These are phyloP conservation scores for Diadema setosum DNA, from an alignment of 35 echinoderm and acorn worm genomes.

Conservation along the genomic window DNA sequence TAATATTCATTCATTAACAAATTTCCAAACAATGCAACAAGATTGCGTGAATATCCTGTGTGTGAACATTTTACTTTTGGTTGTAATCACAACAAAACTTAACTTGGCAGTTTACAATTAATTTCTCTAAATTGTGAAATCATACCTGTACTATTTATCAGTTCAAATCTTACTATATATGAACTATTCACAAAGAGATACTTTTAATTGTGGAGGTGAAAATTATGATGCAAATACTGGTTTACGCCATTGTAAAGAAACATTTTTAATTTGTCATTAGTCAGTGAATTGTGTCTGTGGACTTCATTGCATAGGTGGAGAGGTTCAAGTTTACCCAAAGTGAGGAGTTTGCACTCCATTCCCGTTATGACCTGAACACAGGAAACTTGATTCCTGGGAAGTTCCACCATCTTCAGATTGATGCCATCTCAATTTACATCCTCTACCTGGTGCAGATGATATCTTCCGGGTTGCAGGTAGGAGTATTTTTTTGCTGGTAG, in stretches of 20 bases:
- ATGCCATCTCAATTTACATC: constrained; percentile 77
- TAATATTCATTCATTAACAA: too few species aligned
- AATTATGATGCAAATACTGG: not conserved
- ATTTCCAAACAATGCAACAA: too few species aligned
- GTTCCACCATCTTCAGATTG: constrained; percentile 80
- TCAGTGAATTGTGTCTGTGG: not conserved
- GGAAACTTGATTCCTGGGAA: constrained; percentile 36
- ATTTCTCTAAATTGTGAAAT: too few species aligned
- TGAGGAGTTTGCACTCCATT: constrained; percentile 80
- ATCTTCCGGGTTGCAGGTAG: constrained; percentile 88
- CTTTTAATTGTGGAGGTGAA: too few species aligned
- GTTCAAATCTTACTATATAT: too few species aligned
- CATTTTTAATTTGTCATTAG: not conserved
- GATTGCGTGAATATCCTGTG: too few species aligned
- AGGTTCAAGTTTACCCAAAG: constrained; percentile 78
- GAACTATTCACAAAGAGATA: too few species aligned
- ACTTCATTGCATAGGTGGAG: constrained; percentile 51
- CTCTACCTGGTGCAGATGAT: constrained; percentile 94
- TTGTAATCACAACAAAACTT: too few species aligned
- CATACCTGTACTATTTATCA: too few species aligned
- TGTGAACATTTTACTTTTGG: too few species aligned
- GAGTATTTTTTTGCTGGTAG: not conserved
- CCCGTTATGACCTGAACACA: constrained; percentile 56
- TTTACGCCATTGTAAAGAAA: not conserved
- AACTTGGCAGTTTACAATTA: too few species aligned